Base-by-base conservation (phyloP, 2,888 invertebrate genomes). In the Hermodice carunculata region DNA sequence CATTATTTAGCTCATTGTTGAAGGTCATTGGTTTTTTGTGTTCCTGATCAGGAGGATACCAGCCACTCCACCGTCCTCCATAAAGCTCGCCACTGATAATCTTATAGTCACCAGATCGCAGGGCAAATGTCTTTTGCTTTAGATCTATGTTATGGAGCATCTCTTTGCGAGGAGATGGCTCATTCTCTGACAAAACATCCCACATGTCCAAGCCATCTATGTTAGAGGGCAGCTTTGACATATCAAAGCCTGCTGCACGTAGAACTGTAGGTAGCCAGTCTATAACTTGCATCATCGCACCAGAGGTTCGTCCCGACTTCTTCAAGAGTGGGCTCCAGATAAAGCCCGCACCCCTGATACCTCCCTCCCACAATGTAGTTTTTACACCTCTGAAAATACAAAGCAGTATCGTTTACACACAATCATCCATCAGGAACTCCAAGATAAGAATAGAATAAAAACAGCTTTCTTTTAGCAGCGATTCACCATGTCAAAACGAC, bases 221-320 rank as follows among this genome's bases (percentile, higher is more conserved):
- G 44, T 78, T 71, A 34, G 67, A 67, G 53, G 80, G 69, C 40
- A 73, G 51, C 37, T 67, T 54, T 2, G 61, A 17, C 28, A 69
- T 64, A 54, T 81, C 67, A 3, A 79, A 80, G 40, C 92, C 92
- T 0, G 93, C 93, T 0, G 92, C 93, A 43, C 88, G 84, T 67
- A 92, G 86, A 0, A 96, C 83, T 0, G 96, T 96, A 0, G 96
- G 96, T 56, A 96, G 83, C 96, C 96, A 96, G 85, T 97, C 96
- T 19, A 57, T 54, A 32, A 96, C 90, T 81, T 96, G 94, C 84
- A 95, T 88, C 62, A 91, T 87, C 79, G 94, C 92, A 1, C 89
- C 87, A 0, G 92, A 90, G 0, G 93, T 89, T 29, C 93, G 88
- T 1, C 88, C 86, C 54, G 88, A 88, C 2, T 88, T 86, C 44